Percentiles rank a stretch among this genome's conserved stretches.
Evolutionary conservation across 92 coral and sea anemone species (phyloP).

Genomic region (Zoanthus solanderi): DNA sequence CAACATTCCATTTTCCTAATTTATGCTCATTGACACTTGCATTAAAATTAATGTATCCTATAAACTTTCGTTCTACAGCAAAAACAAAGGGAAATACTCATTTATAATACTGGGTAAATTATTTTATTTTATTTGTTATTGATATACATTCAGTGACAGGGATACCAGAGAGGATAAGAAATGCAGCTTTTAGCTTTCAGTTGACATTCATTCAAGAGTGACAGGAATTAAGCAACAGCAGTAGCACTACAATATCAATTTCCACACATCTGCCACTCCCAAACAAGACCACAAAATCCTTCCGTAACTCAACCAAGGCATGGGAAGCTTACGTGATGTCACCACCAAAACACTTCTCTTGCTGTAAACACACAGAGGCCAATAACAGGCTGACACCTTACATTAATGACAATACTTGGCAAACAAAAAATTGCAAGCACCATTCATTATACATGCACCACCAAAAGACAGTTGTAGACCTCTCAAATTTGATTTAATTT

Average conservation of each 20-base stretch:
- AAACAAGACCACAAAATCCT: background rate
- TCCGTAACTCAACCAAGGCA: background rate
- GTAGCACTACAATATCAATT: constrained; percentile 21
- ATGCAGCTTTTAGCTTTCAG: background rate
- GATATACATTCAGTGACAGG: background rate
- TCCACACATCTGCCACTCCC: constrained; percentile 41
- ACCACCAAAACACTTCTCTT: background rate
- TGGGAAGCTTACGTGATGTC: constrained; percentile 14
- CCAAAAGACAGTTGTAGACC: too few species aligned
- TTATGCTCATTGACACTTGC: background rate
- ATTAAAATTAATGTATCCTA: constrained; percentile 1
- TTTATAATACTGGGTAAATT: background rate
- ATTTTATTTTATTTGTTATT: background rate
- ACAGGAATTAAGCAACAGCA: background rate
- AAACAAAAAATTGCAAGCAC: background rate
- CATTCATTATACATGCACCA: too few species aligned
- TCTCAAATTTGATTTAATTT: background rate
- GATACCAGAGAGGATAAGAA: background rate
- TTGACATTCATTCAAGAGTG: background rate
- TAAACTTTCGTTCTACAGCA: background rate
- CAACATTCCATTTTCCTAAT: background rate
- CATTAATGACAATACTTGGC: background rate
- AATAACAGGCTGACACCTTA: constrained; percentile 27
- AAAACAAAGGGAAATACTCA: constrained; percentile 8
- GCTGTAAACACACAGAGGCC: background rate